phyloP scores from a whole-genome alignment of 2,888 invertebrate species.

The Lingula anatina region DNA sequence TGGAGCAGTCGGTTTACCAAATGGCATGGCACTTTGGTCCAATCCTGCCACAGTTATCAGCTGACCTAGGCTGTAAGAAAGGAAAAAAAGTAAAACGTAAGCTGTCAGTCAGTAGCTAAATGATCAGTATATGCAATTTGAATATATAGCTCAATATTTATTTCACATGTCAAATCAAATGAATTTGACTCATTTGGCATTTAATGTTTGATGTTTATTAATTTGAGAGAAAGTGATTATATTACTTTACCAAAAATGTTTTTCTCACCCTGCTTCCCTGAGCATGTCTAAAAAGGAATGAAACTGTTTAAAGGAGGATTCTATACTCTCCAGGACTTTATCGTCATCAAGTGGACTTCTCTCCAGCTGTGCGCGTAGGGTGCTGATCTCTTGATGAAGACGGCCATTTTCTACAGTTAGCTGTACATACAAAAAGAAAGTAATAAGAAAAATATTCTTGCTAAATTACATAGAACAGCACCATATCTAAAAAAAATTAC shows the following conservation, averaged over 20 bases:
- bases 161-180: too few relatives aligned
- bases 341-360: constrained; percentile 34
- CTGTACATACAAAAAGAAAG: constrained; percentile 15
- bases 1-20: background rate
- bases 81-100: background rate
- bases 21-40: constrained; percentile 19
- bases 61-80: constrained; percentile 37
- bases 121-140: background rate
- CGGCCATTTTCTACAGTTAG: constrained; percentile 41
- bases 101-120: background rate
- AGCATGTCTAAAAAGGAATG: constrained; percentile 48
- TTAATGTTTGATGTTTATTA: too few relatives aligned
- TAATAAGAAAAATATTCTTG: background rate
- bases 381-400: constrained; percentile 25
- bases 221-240: background rate
- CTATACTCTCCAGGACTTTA: constrained; percentile 44
- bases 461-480: background rate
- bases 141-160: too few relatives aligned
- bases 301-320: constrained; percentile 48
- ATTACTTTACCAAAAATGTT: background rate
- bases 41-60: constrained; percentile 45
- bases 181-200: too few relatives aligned
- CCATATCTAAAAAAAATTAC: background rate
- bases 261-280: constrained; percentile 40
- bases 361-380: constrained; percentile 9